Percentiles rank a stretch among this genome's conserved stretches.
These are phyloP conservation scores for Alethe castanea DNA, from an alignment of 2,113 vertebrate species.

Conservation along the genomic window DNA sequence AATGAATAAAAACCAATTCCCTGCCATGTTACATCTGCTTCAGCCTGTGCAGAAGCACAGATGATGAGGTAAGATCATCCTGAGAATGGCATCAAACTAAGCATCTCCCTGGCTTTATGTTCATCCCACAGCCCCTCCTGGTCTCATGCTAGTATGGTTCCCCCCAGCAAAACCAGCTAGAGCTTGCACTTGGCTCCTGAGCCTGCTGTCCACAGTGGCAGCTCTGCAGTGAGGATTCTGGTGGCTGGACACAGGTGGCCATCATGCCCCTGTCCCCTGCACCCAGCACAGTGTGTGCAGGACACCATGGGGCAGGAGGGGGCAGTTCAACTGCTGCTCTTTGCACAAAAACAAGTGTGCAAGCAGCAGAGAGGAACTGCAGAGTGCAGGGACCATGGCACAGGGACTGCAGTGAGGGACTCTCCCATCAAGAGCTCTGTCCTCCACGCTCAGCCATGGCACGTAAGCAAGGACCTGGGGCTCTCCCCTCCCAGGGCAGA, in stretches of 20 bases:
- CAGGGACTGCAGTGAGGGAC: not conserved
- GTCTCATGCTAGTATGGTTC: no score
- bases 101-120: not conserved
- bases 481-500: not conserved
- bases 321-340: not conserved
- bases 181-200: not conserved
- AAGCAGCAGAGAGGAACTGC: not conserved
- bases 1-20: not conserved
- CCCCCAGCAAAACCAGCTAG: not conserved
- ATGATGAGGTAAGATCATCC: not conserved
- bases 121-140: not conserved
- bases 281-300: accelerated
- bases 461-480: not conserved
- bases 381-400: not conserved
- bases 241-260: not conserved
- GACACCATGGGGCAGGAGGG: not conserved
- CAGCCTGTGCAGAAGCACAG: not conserved
- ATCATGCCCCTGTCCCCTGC: not conserved
- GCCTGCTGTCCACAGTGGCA: not conserved
- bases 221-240: not conserved
- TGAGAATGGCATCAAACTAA: not conserved
- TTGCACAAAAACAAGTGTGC: not conserved
- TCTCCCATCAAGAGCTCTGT: not conserved
- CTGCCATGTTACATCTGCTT: not conserved
- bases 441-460: accelerated